Evolutionary conservation across 2,888 invertebrate genomes (phyloP).

Genomic region (Capitulum mitella): DNA sequence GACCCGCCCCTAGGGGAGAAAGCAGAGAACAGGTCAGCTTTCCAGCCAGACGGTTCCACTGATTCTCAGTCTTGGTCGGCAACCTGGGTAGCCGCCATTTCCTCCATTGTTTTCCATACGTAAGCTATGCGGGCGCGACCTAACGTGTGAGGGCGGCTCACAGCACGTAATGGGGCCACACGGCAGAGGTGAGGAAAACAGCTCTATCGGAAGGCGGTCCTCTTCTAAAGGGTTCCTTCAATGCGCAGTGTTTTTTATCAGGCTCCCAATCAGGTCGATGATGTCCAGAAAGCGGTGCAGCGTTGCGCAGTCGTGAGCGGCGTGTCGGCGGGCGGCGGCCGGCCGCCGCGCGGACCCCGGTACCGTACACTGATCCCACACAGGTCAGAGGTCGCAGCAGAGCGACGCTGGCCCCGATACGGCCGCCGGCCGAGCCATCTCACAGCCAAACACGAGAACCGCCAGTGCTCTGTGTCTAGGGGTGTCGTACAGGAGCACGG

Average conservation of each 20-base stretch:
- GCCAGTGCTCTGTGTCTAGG: too few species aligned
- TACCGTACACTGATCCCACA: background rate
- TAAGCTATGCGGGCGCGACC: background rate
- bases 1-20: too few species aligned
- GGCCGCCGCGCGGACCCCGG: background rate
- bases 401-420: background rate
- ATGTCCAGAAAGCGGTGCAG: background rate
- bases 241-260: background rate
- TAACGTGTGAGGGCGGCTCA: background rate
- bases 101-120: background rate
- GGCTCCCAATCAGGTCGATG: background rate
- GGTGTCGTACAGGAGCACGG: too few species aligned
- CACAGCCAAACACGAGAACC: too few species aligned
- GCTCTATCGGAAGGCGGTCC: background rate
- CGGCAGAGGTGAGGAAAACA: background rate
- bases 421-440: too few species aligned
- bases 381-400: slow-evolving; percentile 3
- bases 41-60: too few species aligned
- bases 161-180: background rate
- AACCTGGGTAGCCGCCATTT: too few species aligned
- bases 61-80: too few species aligned
- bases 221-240: background rate
- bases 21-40: too few species aligned
- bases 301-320: background rate
- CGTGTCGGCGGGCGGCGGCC: background rate